phyloP scores from a whole-genome alignment of 2,113 vertebrate species.

The Morone saxatilis region DNA sequence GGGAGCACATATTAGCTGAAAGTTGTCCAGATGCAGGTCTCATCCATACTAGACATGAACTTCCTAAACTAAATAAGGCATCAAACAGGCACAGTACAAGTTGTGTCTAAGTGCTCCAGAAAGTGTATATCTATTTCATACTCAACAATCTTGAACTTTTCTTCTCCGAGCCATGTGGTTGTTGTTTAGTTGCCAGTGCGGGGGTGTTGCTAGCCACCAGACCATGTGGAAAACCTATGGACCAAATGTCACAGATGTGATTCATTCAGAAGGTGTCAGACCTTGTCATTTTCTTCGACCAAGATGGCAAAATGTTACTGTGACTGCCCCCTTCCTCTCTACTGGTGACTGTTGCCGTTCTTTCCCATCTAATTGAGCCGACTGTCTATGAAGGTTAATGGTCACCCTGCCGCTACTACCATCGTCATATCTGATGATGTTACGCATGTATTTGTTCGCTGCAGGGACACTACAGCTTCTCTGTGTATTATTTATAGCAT shows the following conservation, averaged over 20 bases:
- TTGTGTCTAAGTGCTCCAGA: neutral
- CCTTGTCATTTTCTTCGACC: conserved; percentile 70
- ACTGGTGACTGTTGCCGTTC: conserved; percentile 47
- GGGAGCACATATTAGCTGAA: neutral
- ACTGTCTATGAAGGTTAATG: conserved; percentile 73
- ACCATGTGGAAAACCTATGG: conserved; percentile 51
- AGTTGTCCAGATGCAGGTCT: neutral
- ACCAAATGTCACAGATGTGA: conserved; percentile 74
- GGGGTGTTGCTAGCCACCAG: conserved; percentile 18
- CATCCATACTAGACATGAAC: neutral
- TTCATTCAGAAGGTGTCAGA: conserved; percentile 68
- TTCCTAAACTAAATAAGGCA: neutral
- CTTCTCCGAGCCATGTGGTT: neutral
- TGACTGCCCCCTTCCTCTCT: conserved; percentile 74
- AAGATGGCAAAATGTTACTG: conserved; percentile 76
- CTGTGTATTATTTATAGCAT: conserved; percentile 1
- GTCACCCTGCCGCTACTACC: conserved; percentile 25
- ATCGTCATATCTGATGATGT: conserved; percentile 26
- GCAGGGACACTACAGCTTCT: conserved; percentile 8
- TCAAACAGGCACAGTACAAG: neutral
- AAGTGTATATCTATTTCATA: neutral
- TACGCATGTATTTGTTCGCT: conserved; percentile 17
- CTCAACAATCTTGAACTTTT: conserved; percentile 33
- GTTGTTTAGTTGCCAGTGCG: neutral
- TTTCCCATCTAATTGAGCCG: conserved; percentile 51